Evolutionary conservation across 2,113 vertebrate species (phyloP).

Genomic region (Vireo altiloquus): DNA sequence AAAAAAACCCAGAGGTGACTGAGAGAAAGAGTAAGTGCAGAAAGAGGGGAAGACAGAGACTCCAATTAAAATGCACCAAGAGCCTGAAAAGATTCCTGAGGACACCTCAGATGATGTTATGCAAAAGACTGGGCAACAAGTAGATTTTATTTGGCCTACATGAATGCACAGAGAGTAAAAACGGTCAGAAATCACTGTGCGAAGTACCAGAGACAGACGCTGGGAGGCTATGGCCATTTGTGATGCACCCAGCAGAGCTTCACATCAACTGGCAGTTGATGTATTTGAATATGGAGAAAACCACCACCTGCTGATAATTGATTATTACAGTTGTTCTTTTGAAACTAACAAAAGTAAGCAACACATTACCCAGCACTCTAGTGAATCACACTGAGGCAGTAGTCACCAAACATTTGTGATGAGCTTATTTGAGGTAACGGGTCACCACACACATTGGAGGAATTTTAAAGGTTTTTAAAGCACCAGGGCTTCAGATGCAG

Average conservation of each 20-base stretch:
- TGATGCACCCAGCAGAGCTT: background rate
- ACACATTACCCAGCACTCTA: conserved; percentile 10
- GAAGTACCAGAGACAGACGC: conserved; percentile 10
- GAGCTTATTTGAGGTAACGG: background rate
- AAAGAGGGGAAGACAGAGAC: conserved; percentile 7
- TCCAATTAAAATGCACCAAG: conserved; percentile 42
- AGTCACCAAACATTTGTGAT: background rate
- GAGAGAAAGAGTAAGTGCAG: conserved; percentile 31
- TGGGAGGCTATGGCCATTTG: conserved; percentile 8
- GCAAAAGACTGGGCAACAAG: conserved; percentile 11
- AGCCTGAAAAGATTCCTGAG: conserved; percentile 13
- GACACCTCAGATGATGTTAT: background rate
- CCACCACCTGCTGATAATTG: conserved; percentile 19
- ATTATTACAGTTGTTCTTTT: conserved; percentile 48
- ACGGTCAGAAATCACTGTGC: conserved; percentile 17
- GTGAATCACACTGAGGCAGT: conserved; percentile 16
- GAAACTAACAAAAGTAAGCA: conserved; percentile 36
- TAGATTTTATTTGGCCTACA: background rate
- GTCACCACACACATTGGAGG: background rate
- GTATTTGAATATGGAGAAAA: conserved; percentile 30
- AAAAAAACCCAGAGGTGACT: conserved; percentile 50
- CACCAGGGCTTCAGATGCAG: background rate
- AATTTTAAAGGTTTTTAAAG: background rate
- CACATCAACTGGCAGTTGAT: conserved; percentile 25
- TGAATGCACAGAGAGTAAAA: background rate